Conservation (phyloP, 2,113 vertebrate genomes). For the Cebidichthys violaceus region DNA sequence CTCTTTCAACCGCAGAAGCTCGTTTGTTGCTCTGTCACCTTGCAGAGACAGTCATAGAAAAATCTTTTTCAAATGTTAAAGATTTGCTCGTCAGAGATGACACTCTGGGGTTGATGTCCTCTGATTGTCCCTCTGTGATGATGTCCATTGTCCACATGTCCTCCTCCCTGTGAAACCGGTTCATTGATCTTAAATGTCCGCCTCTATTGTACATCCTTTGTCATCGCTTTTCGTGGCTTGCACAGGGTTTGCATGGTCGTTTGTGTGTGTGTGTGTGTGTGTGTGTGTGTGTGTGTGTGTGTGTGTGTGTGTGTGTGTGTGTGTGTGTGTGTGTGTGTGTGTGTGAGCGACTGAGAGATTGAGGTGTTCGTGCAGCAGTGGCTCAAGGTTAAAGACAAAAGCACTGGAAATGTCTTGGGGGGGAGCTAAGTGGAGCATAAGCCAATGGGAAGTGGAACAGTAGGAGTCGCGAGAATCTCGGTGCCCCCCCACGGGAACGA, state of each 20-base stretch:
- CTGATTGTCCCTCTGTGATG: slow-evolving; percentile 1
- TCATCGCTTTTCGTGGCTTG: slow-evolving; percentile 50
- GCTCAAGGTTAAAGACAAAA: slow-evolving; percentile 57
- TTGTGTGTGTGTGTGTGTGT: too few species aligned
- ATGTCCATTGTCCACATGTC: slow-evolving; percentile 21
- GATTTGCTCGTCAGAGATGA: background rate
- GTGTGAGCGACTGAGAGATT: background rate
- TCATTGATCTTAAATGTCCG: slow-evolving; percentile 43
- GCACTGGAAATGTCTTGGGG: slow-evolving; percentile 8
- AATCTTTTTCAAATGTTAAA: background rate
- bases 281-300: too few species aligned
- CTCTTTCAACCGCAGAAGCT: background rate
- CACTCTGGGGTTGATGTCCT: background rate
- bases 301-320: too few species aligned
- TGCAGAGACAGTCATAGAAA: background rate
- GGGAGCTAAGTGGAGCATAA: slow-evolving; percentile 65
- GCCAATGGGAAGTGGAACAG: slow-evolving; percentile 74
- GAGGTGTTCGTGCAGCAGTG: slow-evolving; percentile 7
- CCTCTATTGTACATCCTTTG: slow-evolving; percentile 36
- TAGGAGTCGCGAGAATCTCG: slow-evolving; percentile 58
- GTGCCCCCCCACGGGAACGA: slow-evolving; percentile 39
- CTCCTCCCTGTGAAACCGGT: slow-evolving; percentile 1
- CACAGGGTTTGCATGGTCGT: background rate
- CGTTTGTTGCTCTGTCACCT: background rate
- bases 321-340: too few species aligned